Conservation (phyloP, 92 coral and sea anemone genomes). For the Zoanthus sansibaricus region DNA sequence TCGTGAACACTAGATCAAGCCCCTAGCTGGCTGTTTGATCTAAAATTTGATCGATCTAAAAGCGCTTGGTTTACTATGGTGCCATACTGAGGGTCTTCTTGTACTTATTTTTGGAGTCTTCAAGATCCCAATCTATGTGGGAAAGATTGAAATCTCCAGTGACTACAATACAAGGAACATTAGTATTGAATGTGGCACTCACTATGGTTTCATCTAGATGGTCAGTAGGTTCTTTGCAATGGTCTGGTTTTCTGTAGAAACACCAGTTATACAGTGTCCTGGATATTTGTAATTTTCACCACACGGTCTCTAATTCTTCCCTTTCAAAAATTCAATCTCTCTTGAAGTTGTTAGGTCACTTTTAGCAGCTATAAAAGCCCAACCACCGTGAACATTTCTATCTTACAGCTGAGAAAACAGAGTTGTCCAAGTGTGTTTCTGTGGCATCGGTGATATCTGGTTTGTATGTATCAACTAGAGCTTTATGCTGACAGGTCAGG, state of each 20-base stretch:
- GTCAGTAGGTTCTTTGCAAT: conserved; percentile 24
- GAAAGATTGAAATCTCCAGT: conserved; percentile 56
- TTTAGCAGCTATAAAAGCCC: conserved; percentile 41
- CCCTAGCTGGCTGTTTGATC: background rate
- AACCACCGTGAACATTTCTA: conserved; percentile 42
- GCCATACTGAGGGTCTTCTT: conserved; percentile 53
- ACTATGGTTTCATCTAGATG: conserved; percentile 33
- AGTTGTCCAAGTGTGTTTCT: conserved; percentile 59
- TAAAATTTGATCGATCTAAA: conserved; percentile 3
- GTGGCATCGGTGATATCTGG: conserved; percentile 61
- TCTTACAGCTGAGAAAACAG: conserved; percentile 49
- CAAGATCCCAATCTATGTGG: conserved; percentile 47
- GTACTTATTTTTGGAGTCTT: conserved; percentile 49
- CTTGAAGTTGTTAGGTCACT: conserved; percentile 27
- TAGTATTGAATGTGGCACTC: conserved; percentile 2
- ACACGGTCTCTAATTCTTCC: conserved; percentile 7
- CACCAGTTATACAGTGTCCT: conserved; percentile 23
- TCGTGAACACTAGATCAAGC: background rate
- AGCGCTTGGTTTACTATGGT: conserved; percentile 45
- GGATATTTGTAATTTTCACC: conserved; percentile 10
- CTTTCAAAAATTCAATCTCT: conserved; percentile 33
- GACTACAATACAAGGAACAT: conserved; percentile 6
- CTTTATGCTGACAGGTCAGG: background rate
- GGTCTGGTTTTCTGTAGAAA: conserved; percentile 53
- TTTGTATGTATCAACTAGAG: conserved; percentile 52